A percentile compares a stretch with the other conserved stretches of the same genome.
These are phyloP conservation scores for Mus musculus DNA, from an alignment of 2,113 vertebrate genomes.

Conservation along the genomic window GRCm39 chr4:115744501-115745000, in stretches of 20 bases:
- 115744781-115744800: neutral
- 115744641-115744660: neutral
- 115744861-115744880: constrained; percentile 78
- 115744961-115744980: neutral
- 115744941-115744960: neutral
- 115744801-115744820: neutral
- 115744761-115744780: neutral
- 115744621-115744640: neutral
- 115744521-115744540: neutral
- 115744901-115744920: constrained; percentile 50
- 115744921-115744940: neutral
- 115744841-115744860: constrained; percentile 70
- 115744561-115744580: no score
- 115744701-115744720: neutral
- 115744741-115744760: neutral
- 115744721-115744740: neutral
- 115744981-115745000: neutral
- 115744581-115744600: neutral
- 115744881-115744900: constrained; percentile 79
- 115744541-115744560: neutral
- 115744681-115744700: neutral
- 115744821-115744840: constrained; percentile 4
- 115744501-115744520: neutral
- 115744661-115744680: neutral
- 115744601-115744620: neutral